Evolutionary conservation across 2,888 invertebrate genomes (phyloP).

Genomic region (Auanema freiburgensis): DNA sequence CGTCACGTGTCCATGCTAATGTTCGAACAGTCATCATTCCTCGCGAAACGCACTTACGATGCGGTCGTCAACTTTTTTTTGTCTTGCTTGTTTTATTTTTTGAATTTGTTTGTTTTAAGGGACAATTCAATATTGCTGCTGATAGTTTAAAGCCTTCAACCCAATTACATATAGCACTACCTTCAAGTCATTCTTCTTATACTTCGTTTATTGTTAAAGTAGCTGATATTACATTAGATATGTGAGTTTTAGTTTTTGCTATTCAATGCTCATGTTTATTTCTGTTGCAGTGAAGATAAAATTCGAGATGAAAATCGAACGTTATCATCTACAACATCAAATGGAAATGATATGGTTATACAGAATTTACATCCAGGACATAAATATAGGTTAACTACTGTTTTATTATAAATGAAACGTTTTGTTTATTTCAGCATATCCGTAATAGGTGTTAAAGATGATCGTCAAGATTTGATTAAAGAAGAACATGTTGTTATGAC

Average conservation of each 20-base stretch:
- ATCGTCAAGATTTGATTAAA: slow-evolving; percentile 50
- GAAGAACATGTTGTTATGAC: slow-evolving; percentile 60
- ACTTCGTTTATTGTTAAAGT: slow-evolving; percentile 57
- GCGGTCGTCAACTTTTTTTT: neutral
- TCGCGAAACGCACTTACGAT: too few relatives aligned
- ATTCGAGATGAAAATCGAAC: slow-evolving; percentile 56
- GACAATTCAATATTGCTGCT: slow-evolving; percentile 46
- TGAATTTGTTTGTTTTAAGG: slow-evolving; percentile 4
- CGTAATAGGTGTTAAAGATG: slow-evolving; percentile 54
- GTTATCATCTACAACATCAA: slow-evolving; percentile 50
- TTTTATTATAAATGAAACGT: slow-evolving; percentile 3
- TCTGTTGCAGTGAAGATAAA: slow-evolving; percentile 42
- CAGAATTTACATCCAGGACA: slow-evolving; percentile 58
- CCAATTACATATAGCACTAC: slow-evolving; percentile 51
- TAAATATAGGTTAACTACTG: slow-evolving; percentile 43
- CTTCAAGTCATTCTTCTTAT: slow-evolving; percentile 47
- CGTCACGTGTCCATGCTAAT: too few relatives aligned
- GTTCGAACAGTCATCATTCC: too few relatives aligned
- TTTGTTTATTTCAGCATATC: slow-evolving; percentile 41
- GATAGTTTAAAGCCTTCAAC: slow-evolving; percentile 48
- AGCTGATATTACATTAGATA: slow-evolving; percentile 48
- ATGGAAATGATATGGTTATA: slow-evolving; percentile 50
- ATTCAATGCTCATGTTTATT: slow-evolving; percentile 1
- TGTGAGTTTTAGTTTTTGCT: slow-evolving; percentile 18
- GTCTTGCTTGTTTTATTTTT: neutral